A percentile compares a stretch with the other conserved stretches of the same genome.
phyloP scores from a whole-genome alignment of 2,113 vertebrate species.

The Scopus umbretta region DNA sequence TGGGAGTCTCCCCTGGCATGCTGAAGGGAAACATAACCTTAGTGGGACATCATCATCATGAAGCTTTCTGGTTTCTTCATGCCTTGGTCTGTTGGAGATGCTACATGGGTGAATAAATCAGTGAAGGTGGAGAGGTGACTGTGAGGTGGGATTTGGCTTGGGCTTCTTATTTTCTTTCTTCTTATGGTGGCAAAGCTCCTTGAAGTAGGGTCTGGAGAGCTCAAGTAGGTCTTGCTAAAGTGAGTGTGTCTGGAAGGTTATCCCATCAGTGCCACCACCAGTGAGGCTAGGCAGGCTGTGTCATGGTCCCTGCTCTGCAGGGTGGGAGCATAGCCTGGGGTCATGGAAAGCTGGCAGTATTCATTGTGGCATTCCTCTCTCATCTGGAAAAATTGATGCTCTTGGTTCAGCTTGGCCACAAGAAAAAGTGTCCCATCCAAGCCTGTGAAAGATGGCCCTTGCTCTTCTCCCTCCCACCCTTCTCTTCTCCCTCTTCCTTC shows the following conservation, averaged over 20 bases:
- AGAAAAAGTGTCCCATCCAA: background rate
- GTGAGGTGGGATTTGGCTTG: background rate
- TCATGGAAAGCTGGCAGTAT: background rate
- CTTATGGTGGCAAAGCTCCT: background rate
- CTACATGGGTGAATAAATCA: background rate
- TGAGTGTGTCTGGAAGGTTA: background rate
- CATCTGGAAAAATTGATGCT: background rate
- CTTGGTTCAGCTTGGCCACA: background rate
- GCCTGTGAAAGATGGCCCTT: accelerated
- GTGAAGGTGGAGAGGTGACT: background rate
- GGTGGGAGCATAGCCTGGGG: accelerated
- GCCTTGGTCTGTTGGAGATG: background rate
- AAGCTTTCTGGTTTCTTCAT: background rate
- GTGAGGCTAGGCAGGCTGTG: background rate
- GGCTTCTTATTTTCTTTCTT: background rate
- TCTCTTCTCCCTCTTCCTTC: background rate
- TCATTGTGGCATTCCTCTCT: background rate
- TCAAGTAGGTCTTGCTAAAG: background rate
- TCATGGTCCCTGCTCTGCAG: background rate
- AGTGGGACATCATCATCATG: background rate
- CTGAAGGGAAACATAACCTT: background rate
- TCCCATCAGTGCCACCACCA: background rate
- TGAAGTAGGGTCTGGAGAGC: background rate
- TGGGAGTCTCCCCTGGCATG: background rate
- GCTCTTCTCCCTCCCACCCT: background rate